A percentile compares a stretch with the other conserved stretches of the same genome.
Evolutionary conservation across 2,888 invertebrate genomes (phyloP).

Genomic region (Tachina grossa): DNA sequence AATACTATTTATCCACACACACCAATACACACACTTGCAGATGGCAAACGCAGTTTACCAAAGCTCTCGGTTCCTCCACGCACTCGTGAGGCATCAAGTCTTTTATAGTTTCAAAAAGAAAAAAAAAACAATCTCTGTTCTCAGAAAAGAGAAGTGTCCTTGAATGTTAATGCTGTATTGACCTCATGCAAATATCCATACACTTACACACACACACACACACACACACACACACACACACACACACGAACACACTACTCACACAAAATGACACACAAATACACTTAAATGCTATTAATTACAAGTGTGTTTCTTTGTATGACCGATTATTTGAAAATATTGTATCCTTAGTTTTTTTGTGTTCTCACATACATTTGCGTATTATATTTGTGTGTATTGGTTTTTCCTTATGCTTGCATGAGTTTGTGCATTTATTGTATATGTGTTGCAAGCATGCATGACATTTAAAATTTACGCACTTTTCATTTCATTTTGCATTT

Average conservation of each 20-base stretch:
- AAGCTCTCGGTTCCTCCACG: background rate
- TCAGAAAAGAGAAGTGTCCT: conserved; percentile 59
- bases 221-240: conserved; percentile 55
- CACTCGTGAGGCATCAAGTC: background rate
- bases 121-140: conserved; percentile 35
- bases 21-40: background rate
- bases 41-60: background rate
- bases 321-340: conserved; percentile 42
- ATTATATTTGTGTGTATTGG: background rate
- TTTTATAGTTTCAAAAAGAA: background rate
- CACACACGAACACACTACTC: conserved; percentile 12
- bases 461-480: conserved; percentile 67
- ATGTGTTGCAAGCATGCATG: background rate
- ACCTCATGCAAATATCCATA: conserved; percentile 55
- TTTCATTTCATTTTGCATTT: conserved; percentile 63
- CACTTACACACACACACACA: conserved; percentile 30
- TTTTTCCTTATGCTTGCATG: conserved; percentile 1
- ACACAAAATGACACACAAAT: conserved; percentile 30
- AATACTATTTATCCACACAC: conserved; percentile 35
- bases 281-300: conserved; percentile 57
- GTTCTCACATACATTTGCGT: background rate
- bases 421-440: conserved; percentile 2
- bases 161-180: conserved; percentile 69
- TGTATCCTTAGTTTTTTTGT: conserved; percentile 29
- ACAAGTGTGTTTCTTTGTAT: conserved; percentile 38